phyloP scores from a whole-genome alignment of 2,888 invertebrate species.

The Nomada ruficornis region DNA sequence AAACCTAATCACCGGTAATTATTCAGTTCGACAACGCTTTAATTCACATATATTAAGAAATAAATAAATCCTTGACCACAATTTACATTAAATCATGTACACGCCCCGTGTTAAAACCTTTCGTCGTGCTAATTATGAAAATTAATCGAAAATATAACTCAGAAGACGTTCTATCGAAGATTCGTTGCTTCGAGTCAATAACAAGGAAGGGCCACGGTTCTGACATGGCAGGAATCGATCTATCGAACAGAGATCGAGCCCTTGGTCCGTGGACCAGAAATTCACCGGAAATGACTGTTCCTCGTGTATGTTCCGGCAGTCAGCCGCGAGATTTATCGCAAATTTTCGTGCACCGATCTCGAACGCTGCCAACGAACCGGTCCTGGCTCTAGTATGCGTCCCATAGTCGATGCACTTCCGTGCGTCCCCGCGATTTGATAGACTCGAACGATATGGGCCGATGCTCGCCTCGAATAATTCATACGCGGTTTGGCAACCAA shows the following conservation, averaged over 20 bases:
- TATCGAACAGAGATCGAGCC: background rate
- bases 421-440: slow-evolving; percentile 30
- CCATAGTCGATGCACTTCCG: slow-evolving; percentile 41
- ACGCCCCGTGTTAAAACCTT: too few relatives aligned
- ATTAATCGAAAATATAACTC: background rate
- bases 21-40: too few relatives aligned
- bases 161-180: background rate
- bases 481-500: too few relatives aligned
- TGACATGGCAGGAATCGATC: slow-evolving; percentile 57
- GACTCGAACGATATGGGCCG: slow-evolving; percentile 40
- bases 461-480: background rate
- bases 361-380: slow-evolving; percentile 32
- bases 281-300: slow-evolving; percentile 72
- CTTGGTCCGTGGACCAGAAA: slow-evolving; percentile 52
- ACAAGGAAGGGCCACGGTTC: slow-evolving; percentile 26
- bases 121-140: background rate
- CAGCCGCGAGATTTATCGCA: slow-evolving; percentile 71
- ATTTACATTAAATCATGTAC: too few relatives aligned
- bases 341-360: slow-evolving; percentile 71
- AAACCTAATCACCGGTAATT: too few relatives aligned
- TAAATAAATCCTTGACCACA: too few relatives aligned
- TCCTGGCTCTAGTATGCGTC: slow-evolving; percentile 1
- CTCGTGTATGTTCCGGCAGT: slow-evolving; percentile 70
- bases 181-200: slow-evolving; percentile 41
- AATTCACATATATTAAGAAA: too few relatives aligned